Evolutionary conservation across 2,113 vertebrate genomes (phyloP).

Genomic region (Onychorhynchus coronatus): DNA sequence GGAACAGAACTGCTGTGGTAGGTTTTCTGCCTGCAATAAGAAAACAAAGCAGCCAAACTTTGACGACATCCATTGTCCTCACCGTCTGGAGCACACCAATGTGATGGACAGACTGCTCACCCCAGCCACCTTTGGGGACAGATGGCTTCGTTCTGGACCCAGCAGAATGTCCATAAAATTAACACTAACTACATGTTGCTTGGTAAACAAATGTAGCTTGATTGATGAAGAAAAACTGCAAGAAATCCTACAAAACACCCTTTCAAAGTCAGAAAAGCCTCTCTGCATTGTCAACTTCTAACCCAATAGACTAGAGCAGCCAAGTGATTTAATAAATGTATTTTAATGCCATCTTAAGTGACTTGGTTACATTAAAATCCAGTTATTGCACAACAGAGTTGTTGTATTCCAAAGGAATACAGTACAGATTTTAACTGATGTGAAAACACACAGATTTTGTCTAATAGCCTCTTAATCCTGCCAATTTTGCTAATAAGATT

Average conservation of each 20-base stretch:
- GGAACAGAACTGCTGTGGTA: not conserved
- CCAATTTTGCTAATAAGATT: conserved; percentile 76
- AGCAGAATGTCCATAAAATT: conserved; percentile 83
- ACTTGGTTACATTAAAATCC: conserved; percentile 66
- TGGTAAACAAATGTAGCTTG: conserved; percentile 83
- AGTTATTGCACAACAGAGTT: conserved; percentile 63
- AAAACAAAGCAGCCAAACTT: conserved; percentile 7
- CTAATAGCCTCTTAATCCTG: conserved; percentile 73
- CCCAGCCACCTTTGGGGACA: conserved; percentile 74
- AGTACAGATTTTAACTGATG: conserved; percentile 69
- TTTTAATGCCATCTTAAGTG: conserved; percentile 74
- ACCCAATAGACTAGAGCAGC: conserved; percentile 22
- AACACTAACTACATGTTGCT: conserved; percentile 85
- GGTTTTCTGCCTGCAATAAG: not conserved
- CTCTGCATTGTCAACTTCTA: conserved; percentile 32
- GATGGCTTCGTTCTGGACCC: conserved; percentile 73
- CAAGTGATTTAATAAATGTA: conserved; percentile 66
- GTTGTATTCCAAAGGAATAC: conserved; percentile 64
- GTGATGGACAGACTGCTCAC: conserved; percentile 66
- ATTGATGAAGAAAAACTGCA: conserved; percentile 85
- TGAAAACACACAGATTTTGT: conserved; percentile 66
- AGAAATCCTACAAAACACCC: conserved; percentile 77
- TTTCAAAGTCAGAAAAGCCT: conserved; percentile 75
- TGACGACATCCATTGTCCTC: not conserved
- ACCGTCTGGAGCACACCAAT: conserved; percentile 65